phyloP scores from a whole-genome alignment of 2,888 invertebrate genomes.

The Rhyacophila evoluta region DNA sequence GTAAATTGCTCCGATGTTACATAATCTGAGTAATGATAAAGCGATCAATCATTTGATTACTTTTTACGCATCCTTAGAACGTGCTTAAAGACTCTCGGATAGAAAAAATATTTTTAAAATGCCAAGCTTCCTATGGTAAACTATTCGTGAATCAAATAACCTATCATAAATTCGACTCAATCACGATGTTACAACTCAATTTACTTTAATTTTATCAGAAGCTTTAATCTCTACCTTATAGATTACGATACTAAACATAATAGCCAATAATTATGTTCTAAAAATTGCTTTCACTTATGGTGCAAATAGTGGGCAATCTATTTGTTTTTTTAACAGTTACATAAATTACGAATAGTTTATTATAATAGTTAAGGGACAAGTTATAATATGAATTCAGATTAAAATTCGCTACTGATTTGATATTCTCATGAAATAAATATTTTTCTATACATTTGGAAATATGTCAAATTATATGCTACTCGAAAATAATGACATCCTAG shows the following conservation, averaged over 20 bases:
- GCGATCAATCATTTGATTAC: not conserved
- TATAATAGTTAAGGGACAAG: too few species aligned
- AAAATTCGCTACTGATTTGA: too few species aligned
- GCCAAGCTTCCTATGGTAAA: not conserved
- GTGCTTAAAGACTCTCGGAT: not conserved
- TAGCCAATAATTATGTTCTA: not conserved
- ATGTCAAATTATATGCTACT: not conserved
- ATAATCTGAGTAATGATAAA: not conserved
- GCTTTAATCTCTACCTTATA: not conserved
- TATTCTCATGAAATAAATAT: too few species aligned
- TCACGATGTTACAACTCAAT: slow-evolving; percentile 9
- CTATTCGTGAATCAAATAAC: not conserved
- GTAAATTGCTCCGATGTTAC: not conserved
- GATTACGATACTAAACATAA: not conserved
- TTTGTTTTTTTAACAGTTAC: too few species aligned
- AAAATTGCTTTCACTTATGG: not conserved
- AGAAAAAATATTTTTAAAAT: not conserved
- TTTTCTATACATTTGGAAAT: too few species aligned
- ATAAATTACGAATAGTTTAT: too few species aligned
- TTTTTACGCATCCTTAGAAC: slow-evolving; percentile 18
- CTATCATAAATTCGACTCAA: slow-evolving; percentile 11
- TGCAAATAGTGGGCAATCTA: too few species aligned
- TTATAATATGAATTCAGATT: too few species aligned
- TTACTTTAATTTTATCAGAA: not conserved
- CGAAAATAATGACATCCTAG: not conserved